phyloP scores from a whole-genome alignment of 1,140 invertebrate genomes.

The Leptinotarsa texana region DNA sequence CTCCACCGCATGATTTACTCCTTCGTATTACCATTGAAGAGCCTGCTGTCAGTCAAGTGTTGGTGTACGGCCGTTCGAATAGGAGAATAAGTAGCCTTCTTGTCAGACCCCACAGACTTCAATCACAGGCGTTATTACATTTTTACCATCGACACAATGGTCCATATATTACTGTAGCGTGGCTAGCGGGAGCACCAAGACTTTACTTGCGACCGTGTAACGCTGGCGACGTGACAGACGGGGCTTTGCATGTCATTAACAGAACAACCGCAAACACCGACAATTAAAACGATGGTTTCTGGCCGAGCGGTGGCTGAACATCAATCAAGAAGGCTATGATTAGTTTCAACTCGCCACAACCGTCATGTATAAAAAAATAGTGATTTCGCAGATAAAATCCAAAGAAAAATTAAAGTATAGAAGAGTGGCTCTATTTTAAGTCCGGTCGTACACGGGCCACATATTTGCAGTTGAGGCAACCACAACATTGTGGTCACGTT shows the following conservation, averaged over 20 bases:
- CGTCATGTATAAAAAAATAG: too few species aligned
- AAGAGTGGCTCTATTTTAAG: too few species aligned
- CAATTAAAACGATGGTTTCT: slow-evolving; percentile 30
- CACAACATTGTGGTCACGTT: too few species aligned
- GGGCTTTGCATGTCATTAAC: slow-evolving; percentile 11
- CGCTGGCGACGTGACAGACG: slow-evolving; percentile 2
- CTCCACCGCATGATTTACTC: neutral
- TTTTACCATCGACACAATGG: slow-evolving; percentile 31
- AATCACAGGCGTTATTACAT: slow-evolving; percentile 36
- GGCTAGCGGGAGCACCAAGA: slow-evolving; percentile 28
- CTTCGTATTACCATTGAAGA: slow-evolving; percentile 25
- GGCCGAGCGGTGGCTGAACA: slow-evolving; percentile 17
- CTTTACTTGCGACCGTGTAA: slow-evolving; percentile 14
- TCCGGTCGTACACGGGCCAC: too few species aligned
- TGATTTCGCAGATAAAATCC: too few species aligned
- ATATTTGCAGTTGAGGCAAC: too few species aligned
- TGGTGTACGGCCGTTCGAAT: slow-evolving; percentile 27
- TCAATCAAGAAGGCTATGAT: slow-evolving; percentile 20
- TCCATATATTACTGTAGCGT: slow-evolving; percentile 33
- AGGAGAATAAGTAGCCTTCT: slow-evolving; percentile 33
- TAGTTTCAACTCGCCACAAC: too few species aligned
- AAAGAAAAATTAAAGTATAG: too few species aligned
- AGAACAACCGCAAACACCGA: slow-evolving; percentile 11
- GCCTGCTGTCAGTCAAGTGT: slow-evolving; percentile 28
- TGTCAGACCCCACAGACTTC: slow-evolving; percentile 32